Conservation (phyloP, 2,888 invertebrate species). For the Strigamia transsilvanica region DNA sequence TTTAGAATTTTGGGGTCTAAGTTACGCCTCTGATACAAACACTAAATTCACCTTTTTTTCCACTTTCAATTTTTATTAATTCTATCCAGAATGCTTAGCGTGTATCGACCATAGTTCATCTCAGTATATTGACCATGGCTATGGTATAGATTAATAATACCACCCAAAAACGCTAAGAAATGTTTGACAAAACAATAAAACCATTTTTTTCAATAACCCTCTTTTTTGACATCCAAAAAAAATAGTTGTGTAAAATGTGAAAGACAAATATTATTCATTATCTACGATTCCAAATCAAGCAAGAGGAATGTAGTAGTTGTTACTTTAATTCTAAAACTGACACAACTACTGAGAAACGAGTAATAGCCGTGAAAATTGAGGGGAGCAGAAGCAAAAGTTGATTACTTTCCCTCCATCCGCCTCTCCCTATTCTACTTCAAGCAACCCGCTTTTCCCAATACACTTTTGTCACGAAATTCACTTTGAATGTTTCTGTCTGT, state of each 20-base stretch:
- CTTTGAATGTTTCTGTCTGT: conserved; percentile 20
- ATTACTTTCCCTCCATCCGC: not conserved
- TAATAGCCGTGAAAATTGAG: conserved; percentile 20
- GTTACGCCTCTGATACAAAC: no score
- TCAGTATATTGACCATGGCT: not conserved
- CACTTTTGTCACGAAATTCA: conserved; percentile 20
- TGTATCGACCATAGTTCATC: not conserved
- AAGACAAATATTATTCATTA: not conserved
- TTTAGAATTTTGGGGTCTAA: no score
- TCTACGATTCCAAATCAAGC: not conserved
- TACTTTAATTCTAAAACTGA: conserved; percentile 5
- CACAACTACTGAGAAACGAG: not conserved
- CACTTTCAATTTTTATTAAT: not conserved
- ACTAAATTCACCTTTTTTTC: not conserved
- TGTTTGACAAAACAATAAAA: not conserved
- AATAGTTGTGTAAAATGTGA: not conserved
- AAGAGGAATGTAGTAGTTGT: not conserved
- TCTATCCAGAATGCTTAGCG: conserved; percentile 6
- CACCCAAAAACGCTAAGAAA: not conserved
- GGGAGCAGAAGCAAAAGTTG: conserved; percentile 20
- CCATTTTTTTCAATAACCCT: not conserved
- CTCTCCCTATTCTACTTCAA: conserved; percentile 20
- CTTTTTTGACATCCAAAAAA: not conserved
- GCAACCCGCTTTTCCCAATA: conserved; percentile 20
- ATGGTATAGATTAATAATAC: not conserved